These are phyloP conservation scores for Acrocephalus arundinaceus DNA, from an alignment of 2,113 vertebrate species.

Conservation along the genomic window DNA sequence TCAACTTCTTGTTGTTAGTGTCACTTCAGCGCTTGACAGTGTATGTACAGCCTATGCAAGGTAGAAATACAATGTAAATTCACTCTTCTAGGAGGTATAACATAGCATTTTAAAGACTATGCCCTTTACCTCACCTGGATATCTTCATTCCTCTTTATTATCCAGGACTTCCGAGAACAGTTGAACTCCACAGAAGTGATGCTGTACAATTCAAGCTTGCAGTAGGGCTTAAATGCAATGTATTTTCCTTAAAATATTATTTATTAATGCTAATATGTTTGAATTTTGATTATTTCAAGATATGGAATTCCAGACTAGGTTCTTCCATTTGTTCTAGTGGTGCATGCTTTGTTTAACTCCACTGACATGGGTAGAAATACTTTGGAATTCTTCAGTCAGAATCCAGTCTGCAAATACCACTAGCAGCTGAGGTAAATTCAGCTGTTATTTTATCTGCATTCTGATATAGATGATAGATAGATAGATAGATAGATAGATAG, in stretches of 20 bases:
- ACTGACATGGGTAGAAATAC: background rate
- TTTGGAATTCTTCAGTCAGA: background rate
- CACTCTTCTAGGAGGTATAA: background rate
- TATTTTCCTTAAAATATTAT: background rate
- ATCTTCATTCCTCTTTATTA: background rate
- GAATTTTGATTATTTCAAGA: background rate
- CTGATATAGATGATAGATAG: background rate
- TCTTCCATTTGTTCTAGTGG: background rate
- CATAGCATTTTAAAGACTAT: background rate
- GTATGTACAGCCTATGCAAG: background rate
- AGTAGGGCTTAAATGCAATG: background rate
- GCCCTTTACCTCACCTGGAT: background rate
- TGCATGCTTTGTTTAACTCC: background rate
- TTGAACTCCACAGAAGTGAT: background rate
- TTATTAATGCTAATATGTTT: background rate
- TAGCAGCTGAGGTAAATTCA: background rate
- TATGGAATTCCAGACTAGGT: background rate
- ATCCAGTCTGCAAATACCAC: background rate
- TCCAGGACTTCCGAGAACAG: background rate
- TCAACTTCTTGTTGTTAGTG: background rate
- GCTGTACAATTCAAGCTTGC: background rate
- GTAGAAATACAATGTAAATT: background rate
- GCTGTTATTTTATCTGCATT: background rate
- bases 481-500: background rate
- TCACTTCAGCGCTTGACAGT: background rate